phyloP scores from a whole-genome alignment of 2,113 vertebrate genomes.

The Psilopogon haemacephalus region DNA sequence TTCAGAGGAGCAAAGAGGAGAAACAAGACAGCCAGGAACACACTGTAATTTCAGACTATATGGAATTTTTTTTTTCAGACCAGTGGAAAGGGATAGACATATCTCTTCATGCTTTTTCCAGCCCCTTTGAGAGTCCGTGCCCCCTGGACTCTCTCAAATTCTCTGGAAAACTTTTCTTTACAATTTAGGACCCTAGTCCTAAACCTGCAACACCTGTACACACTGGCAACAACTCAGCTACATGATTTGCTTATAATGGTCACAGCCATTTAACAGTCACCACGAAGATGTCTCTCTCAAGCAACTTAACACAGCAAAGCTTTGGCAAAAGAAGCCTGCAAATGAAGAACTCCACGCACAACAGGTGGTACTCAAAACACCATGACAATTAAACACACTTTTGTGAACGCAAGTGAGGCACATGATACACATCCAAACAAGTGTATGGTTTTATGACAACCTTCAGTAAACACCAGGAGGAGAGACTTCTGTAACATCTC shows the following conservation, averaged over 20 bases:
- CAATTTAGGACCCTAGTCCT: no score
- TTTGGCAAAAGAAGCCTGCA: not conserved
- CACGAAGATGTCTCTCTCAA: fast-evolving
- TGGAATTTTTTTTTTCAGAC: no score
- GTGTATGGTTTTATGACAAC: fast-evolving
- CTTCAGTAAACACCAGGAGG: not conserved
- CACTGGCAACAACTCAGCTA: not conserved
- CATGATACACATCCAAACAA: fast-evolving
- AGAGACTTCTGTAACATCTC: not conserved
- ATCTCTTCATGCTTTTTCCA: no score
- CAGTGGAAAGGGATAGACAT: no score
- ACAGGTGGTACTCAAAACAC: not conserved
- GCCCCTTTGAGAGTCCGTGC: no score
- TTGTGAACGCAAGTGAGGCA: not conserved
- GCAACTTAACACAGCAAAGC: not conserved
- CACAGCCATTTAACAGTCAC: not conserved
- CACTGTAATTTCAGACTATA: no score
- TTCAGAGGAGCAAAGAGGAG: no score
- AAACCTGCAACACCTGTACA: no score
- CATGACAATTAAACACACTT: fast-evolving
- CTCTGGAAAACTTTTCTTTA: no score
- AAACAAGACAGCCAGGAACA: no score
- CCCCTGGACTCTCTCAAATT: no score
- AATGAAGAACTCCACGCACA: not conserved
- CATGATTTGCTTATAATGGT: fast-evolving